Percentiles rank a stretch among this genome's conserved stretches.
phyloP scores from a whole-genome alignment of 2,113 vertebrate species.

The Datnioides undecimradiatus region DNA sequence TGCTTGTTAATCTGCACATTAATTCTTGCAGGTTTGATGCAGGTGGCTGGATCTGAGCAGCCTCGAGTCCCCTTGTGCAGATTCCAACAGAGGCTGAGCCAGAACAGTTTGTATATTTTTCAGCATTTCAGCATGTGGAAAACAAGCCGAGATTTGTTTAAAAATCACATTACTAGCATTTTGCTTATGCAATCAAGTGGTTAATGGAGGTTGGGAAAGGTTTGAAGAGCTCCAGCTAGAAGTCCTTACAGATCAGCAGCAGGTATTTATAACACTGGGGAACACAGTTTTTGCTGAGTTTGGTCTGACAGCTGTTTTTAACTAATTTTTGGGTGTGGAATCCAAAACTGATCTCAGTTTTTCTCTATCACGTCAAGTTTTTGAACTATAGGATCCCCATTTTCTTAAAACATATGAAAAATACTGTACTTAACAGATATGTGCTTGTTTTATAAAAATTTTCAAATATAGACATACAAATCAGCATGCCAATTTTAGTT shows the following conservation, averaged over 20 bases:
- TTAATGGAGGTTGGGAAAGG: neutral
- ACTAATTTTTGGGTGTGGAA: too few species aligned
- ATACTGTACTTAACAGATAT: too few species aligned
- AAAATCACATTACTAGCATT: neutral
- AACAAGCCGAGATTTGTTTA: neutral
- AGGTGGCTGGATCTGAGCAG: slow-evolving; percentile 1
- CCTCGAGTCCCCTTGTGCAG: neutral
- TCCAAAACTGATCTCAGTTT: too few species aligned
- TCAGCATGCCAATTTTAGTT: too few species aligned
- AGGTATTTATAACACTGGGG: slow-evolving; percentile 30
- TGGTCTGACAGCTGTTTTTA: too few species aligned
- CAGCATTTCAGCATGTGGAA: neutral
- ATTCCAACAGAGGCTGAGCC: slow-evolving; percentile 8
- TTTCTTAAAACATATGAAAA: too few species aligned
- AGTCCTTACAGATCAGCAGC: neutral
- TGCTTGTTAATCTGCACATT: neutral
- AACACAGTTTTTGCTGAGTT: too few species aligned
- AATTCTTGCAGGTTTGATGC: slow-evolving; percentile 12
- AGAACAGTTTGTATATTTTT: slow-evolving; percentile 16
- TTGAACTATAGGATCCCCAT: too few species aligned
- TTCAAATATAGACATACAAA: too few species aligned
- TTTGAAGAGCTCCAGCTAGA: neutral
- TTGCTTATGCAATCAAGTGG: neutral
- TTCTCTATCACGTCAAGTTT: too few species aligned
- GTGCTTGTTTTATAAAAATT: too few species aligned